Conservation (phyloP, 64 coral and sea anemone species). For the Porites lutea region DNA sequence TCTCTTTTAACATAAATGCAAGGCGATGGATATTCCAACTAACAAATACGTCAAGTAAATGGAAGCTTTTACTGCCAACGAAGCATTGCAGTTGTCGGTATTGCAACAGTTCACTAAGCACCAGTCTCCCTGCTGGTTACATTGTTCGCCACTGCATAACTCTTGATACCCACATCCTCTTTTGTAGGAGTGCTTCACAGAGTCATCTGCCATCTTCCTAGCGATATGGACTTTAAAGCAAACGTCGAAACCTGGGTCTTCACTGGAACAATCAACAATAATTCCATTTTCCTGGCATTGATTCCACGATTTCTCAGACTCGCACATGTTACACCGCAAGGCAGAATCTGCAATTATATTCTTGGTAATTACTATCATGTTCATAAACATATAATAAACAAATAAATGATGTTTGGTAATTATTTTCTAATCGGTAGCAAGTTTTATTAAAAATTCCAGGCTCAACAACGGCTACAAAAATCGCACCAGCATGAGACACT, state of each 20-base stretch:
- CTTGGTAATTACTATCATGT: too few species aligned
- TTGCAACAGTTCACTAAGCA: not conserved
- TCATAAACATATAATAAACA: too few species aligned
- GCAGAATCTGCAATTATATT: not conserved
- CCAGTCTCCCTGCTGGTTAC: not conserved
- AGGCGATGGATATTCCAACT: not conserved
- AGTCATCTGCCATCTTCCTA: not conserved
- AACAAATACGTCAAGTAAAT: not conserved
- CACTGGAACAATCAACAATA: not conserved
- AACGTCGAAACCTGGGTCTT: not conserved
- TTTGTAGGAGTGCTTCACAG: not conserved
- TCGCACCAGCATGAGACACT: too few species aligned
- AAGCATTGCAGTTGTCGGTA: not conserved
- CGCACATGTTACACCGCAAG: not conserved
- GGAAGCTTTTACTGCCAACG: not conserved
- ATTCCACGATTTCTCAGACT: not conserved
- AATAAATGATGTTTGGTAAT: too few species aligned
- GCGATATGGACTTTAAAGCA: not conserved
- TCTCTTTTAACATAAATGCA: not conserved
- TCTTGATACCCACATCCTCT: not conserved
- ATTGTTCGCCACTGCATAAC: not conserved
- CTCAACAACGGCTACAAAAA: too few species aligned
- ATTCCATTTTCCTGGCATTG: not conserved
- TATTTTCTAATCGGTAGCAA: too few species aligned
- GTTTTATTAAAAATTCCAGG: too few species aligned